Evolutionary conservation across 2,113 vertebrate genomes (phyloP), one percentile per base, ranked within the genome.

Genomic region (Nothocercus julius): DNA sequence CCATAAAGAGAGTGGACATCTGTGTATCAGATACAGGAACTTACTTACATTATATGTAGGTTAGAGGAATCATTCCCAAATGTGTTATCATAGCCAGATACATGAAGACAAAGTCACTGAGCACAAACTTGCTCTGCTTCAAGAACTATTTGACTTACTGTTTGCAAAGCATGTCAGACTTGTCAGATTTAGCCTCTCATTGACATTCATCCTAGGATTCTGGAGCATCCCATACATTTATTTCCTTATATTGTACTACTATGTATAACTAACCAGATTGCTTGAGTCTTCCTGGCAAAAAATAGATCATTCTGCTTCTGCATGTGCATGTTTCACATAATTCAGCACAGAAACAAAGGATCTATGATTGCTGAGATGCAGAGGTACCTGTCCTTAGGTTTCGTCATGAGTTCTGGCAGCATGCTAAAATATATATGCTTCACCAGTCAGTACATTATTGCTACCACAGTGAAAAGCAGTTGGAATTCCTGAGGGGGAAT

Each of bases 241-340:
- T n/a, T 36, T 63, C 88, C 77, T 83, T 69, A 77, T 59, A 34
- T 75, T 83, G 28, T 42, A 38, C 51, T 21, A 22, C 56, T 83
- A 16, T 54, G 64, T 77, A 61, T 72, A 89, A n/a, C 82, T 91
- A 93, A 93, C 85, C 58, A 84, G 64, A 94, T 94, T 92, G 85
- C 69, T 70, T 45, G 8, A 70, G 92, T 78, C 49, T 21, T 85
- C n/a, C 34, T 67, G 76, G 75, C 64, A 93, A 78, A 82, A 92
- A 92, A 67, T 25, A 81, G 56, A 77, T 80, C 36, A 54, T 92
- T 92, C 80, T 74, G 11, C 66, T 90, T 88, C 68, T 78, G 7
- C 84, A 67, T 30, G 64, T 88, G 80, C 61, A 83, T 30, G 45
- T 78, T 85, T 90, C 63, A 77, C 45, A 42, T 72, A 92, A 59